Evolutionary conservation across 1,140 invertebrate species (phyloP).

Genomic region (Drosophila baimaii): DNA sequence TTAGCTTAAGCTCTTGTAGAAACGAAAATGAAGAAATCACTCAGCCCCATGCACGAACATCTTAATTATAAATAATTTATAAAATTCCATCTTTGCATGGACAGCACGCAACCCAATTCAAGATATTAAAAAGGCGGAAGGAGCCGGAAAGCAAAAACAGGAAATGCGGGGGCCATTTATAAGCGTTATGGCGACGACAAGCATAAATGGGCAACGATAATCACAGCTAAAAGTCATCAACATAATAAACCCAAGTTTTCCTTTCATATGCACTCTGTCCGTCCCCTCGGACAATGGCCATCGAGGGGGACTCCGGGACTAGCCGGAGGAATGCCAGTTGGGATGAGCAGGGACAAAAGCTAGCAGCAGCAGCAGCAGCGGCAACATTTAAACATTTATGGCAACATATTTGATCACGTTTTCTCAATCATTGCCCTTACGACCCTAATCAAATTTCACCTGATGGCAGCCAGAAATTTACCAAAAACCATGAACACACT

Average conservation of each 20-base stretch:
- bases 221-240: conserved; percentile 80
- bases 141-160: conserved; percentile 10
- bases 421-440: conserved; percentile 83
- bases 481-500: conserved; percentile 76
- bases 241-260: conserved; percentile 80
- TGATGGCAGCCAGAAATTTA: conserved; percentile 76
- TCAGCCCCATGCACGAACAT: background rate
- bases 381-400: conserved; percentile 83
- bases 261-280: conserved; percentile 57
- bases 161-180: conserved; percentile 37
- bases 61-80: conserved; percentile 35
- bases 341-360: conserved; percentile 51
- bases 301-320: background rate
- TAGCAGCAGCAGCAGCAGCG: too few species aligned
- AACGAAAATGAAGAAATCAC: background rate
- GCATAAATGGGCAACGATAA: conserved; percentile 72
- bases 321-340: background rate
- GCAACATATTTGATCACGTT: conserved; percentile 83
- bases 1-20: background rate
- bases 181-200: conserved; percentile 65
- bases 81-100: conserved; percentile 14
- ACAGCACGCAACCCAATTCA: conserved; percentile 29
- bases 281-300: conserved; percentile 51
- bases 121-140: conserved; percentile 18
- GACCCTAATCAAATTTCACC: conserved; percentile 83